A percentile compares a stretch with the other conserved stretches of the same genome.
Conservation (phyloP, 92 coral and sea anemone genomes). For the Zoanthus solanderi region DNA sequence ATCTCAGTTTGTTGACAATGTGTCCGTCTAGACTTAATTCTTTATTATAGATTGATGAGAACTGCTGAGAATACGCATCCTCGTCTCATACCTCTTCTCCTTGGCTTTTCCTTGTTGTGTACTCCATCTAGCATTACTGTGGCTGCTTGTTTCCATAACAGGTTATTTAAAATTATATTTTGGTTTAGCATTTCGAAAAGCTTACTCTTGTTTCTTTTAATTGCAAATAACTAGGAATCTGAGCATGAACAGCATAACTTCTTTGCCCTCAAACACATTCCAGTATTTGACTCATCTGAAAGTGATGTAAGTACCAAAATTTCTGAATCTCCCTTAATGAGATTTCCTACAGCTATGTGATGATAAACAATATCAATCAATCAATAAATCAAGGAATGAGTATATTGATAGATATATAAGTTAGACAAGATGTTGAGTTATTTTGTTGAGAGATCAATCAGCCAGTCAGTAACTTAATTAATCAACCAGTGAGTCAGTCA, state of each 20-base stretch:
- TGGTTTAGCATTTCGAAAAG: background rate
- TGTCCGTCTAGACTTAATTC: no score
- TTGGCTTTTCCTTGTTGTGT: no score
- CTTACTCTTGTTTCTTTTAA: background rate
- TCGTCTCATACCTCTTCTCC: no score
- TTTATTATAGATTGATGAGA: no score
- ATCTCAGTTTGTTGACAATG: no score
- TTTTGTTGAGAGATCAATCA: background rate
- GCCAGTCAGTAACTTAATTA: background rate
- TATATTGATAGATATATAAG: background rate
- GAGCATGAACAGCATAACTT: slow-evolving; percentile 75
- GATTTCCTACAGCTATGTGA: background rate
- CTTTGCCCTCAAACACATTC: slow-evolving; percentile 81
- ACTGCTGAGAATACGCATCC: no score
- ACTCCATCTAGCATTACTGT: no score
- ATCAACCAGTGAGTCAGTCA: background rate
- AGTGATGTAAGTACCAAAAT: slow-evolving; percentile 79
- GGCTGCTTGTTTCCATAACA: no score
- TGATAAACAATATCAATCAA: background rate
- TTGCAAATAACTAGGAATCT: slow-evolving; percentile 62
- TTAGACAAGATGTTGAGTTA: background rate
- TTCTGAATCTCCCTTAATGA: background rate
- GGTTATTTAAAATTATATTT: no score
- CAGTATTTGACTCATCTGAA: slow-evolving; percentile 80
- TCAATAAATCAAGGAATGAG: background rate